Conservation (phyloP, 2,888 invertebrate genomes). For the Erebia epiphron region DNA sequence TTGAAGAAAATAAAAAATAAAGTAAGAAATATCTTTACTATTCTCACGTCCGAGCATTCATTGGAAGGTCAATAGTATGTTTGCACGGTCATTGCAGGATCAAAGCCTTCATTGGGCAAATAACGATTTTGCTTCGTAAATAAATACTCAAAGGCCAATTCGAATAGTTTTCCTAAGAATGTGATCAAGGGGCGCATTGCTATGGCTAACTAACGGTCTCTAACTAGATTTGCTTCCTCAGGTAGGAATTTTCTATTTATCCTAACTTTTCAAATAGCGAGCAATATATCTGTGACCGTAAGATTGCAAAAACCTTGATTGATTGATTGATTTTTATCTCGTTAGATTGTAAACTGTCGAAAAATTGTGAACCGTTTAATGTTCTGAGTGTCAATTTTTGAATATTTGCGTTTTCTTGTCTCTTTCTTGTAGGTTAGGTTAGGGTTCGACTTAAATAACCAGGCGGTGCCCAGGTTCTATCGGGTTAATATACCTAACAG, state of each 20-base stretch:
- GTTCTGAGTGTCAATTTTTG: too few species aligned
- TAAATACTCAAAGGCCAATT: conserved; percentile 63
- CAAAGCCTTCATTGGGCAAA: conserved; percentile 78
- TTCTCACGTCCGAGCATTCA: conserved; percentile 52
- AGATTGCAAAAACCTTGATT: too few species aligned
- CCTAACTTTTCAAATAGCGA: neutral
- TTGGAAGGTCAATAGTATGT: conserved; percentile 67
- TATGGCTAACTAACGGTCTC: conserved; percentile 65
- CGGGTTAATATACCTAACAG: too few species aligned
- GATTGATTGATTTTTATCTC: too few species aligned
- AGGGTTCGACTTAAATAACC: too few species aligned
- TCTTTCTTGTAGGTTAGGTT: too few species aligned
- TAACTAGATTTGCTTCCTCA: conserved; percentile 56
- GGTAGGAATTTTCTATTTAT: conserved; percentile 23
- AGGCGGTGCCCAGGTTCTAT: too few species aligned
- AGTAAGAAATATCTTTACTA: conserved; percentile 48
- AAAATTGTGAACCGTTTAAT: too few species aligned
- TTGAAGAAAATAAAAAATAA: neutral
- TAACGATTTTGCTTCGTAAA: conserved; percentile 79
- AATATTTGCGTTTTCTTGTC: too few species aligned
- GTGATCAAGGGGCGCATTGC: conserved; percentile 54
- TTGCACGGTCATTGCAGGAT: conserved; percentile 70
- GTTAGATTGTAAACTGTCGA: too few species aligned
- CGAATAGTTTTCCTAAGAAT: conserved; percentile 70
- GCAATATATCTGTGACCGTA: too few species aligned